Conservation (phyloP, 2,797 vertebrate species). For the Nannoperca australis region DNA sequence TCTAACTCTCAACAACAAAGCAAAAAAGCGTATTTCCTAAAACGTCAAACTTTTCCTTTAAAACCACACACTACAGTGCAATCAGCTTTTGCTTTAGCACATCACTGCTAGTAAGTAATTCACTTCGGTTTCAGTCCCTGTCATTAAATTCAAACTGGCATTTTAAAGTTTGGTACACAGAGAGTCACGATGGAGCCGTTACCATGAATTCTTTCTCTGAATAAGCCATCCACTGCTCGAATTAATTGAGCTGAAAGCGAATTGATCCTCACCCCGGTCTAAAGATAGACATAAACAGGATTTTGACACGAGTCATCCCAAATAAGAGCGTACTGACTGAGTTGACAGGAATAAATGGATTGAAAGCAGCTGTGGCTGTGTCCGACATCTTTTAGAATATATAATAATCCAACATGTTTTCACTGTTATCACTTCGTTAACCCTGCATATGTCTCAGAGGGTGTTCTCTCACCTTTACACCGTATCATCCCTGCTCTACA, state of each 20-base stretch:
- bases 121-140: slow-evolving; percentile 25
- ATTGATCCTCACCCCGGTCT: slow-evolving; percentile 25
- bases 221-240: slow-evolving; percentile 35
- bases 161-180: slow-evolving; percentile 12
- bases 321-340: slow-evolving; percentile 17
- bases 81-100: slow-evolving; percentile 5
- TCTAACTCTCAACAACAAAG: neutral
- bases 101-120: neutral
- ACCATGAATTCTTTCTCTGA: slow-evolving; percentile 37
- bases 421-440: slow-evolving; percentile 17
- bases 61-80: neutral
- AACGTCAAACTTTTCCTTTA: neutral
- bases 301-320: slow-evolving; percentile 35
- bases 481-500: slow-evolving; percentile 41
- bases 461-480: slow-evolving; percentile 53
- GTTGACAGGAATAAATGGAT: slow-evolving; percentile 9
- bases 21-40: neutral
- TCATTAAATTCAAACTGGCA: slow-evolving; percentile 34
- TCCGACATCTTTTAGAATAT: slow-evolving; percentile 4
- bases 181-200: slow-evolving; percentile 26
- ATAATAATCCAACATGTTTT: neutral
- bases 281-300: slow-evolving; percentile 43
- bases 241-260: slow-evolving; percentile 40
- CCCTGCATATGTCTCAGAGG: slow-evolving; percentile 29
- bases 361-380: slow-evolving; percentile 2